These are phyloP conservation scores for Scopus umbretta DNA, from an alignment of 2,113 vertebrate species.

Conservation along the genomic window DNA sequence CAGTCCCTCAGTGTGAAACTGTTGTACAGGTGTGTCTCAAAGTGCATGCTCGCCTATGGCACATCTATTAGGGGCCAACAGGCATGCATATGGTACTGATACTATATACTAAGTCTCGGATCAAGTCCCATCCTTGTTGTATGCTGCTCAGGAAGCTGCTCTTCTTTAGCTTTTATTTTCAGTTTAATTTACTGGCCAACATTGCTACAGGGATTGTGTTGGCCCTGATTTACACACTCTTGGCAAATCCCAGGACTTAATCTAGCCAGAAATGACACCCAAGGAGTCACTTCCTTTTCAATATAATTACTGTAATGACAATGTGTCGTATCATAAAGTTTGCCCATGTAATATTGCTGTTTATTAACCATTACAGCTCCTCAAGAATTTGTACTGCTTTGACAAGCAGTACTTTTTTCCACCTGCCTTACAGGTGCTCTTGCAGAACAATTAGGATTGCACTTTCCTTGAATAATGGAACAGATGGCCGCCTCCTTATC, in stretches of 20 bases:
- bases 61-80: not conserved
- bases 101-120: not conserved
- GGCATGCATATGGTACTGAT: not conserved
- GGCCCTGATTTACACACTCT: not conserved
- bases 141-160: not conserved
- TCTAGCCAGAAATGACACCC: not conserved
- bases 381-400: not conserved
- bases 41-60: not conserved
- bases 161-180: not conserved
- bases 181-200: not conserved
- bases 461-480: not conserved
- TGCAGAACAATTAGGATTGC: not conserved
- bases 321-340: not conserved
- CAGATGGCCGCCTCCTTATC: not conserved
- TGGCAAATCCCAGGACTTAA: not conserved
- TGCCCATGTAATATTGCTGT: not conserved
- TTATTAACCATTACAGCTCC: slow-evolving; percentile 2
- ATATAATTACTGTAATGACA: slow-evolving; percentile 27
- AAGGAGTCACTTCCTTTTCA: slow-evolving; percentile 47
- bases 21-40: not conserved
- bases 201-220: not conserved
- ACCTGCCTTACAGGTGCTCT: not conserved
- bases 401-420: not conserved
- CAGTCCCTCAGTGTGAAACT: not conserved
- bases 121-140: not conserved